phyloP scores from a whole-genome alignment of 1,140 invertebrate species.

The Cherax quadricarinatus region DNA sequence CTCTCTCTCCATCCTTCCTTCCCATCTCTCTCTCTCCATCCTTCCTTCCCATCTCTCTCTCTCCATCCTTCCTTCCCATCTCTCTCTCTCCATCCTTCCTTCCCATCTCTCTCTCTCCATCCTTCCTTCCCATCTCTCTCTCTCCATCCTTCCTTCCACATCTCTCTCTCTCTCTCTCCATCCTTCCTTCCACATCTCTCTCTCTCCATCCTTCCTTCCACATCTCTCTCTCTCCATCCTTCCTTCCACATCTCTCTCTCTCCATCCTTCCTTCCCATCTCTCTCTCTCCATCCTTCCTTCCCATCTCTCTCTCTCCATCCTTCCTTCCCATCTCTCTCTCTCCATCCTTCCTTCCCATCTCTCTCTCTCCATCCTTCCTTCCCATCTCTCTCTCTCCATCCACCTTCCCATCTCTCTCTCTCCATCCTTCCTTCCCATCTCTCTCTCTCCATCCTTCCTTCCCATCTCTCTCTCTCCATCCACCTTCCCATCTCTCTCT shows the following conservation, averaged over 20 bases:
- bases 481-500: slow-evolving; percentile 22
- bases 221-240: slow-evolving; percentile 26
- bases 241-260: no score
- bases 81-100: slow-evolving; percentile 3
- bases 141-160: background rate
- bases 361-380: slow-evolving; percentile 3
- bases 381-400: slow-evolving; percentile 21
- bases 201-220: background rate
- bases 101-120: slow-evolving; percentile 21
- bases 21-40: no score
- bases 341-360: slow-evolving; percentile 7
- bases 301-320: no score
- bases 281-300: slow-evolving; percentile 15
- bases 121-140: no score
- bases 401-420: no score
- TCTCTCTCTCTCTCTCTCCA: slow-evolving; percentile 34
- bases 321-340: slow-evolving; percentile 23
- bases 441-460: slow-evolving; percentile 16
- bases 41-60: slow-evolving; percentile 23
- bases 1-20: slow-evolving; percentile 15
- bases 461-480: no score
- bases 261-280: slow-evolving; percentile 5
- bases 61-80: slow-evolving; percentile 7
- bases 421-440: slow-evolving; percentile 2
- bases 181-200: no score